Base-by-base conservation (phyloP, 2,113 vertebrate genomes). In the Actenoides lindsayi region DNA sequence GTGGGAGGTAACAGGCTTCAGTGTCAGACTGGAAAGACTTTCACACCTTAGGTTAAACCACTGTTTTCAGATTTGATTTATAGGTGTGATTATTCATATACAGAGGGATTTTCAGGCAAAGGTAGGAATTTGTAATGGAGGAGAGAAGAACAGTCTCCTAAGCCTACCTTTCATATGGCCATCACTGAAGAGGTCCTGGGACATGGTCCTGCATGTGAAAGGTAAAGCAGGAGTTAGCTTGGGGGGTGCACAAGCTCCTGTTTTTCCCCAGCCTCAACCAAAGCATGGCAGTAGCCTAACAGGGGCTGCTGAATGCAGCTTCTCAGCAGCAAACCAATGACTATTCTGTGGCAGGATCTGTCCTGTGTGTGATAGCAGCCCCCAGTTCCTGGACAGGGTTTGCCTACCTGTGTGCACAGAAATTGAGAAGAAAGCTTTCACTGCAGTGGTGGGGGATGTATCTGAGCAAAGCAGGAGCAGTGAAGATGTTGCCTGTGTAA, bases 41-140 rank as follows among this genome's bases (percentile, higher is more conserved):
- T 77, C 79, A 53, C 85, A 76, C 30, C 35, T 81, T 33, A 10
- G 11, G 20, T 81, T 67, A 78, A 90, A 94, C 42, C 39, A 37
- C 28, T 46, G 23, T 51, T 92, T 92, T 78, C 21, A n/a, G 48
- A 62, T 53, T 23, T 81, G 42, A 84, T 93, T 95, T 93, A 77
- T 85, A 50, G 62, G 10, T 12, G 21, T 50, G 30, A 77, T 83
- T 92, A 83, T n/a, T 63, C n/a, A 16, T 31, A 63, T 27, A 18
- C 2, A 0, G 41, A 62, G 20, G 16, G 44, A 15, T 53, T 83
- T 81, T 57, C 87, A 54, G 54, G 54, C 9, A 39, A 80, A 73
- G 10, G 2, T 18, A n/a, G 10, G 64, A 3, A 3, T 69, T 76
- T 74, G 14, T 53, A 62, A 48, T 10, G 18, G 30, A 69, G 11